phyloP scores from a whole-genome alignment of 2,113 vertebrate genomes.

The Megaleporinus macrocephalus region DNA sequence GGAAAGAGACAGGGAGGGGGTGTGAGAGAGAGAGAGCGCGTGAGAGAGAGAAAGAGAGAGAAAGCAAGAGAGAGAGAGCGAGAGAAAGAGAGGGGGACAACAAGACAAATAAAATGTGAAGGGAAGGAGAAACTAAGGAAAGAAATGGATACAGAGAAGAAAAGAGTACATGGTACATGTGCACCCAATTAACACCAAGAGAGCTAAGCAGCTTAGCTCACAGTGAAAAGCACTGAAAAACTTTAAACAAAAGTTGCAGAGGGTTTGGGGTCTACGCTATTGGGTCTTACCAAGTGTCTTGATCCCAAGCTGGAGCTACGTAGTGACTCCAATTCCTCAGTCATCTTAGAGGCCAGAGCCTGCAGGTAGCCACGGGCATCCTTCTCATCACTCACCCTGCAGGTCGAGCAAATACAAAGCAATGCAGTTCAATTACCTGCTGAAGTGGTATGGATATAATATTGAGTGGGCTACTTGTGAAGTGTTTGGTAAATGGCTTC shows the following conservation, averaged over 20 bases:
- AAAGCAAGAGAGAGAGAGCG: neutral
- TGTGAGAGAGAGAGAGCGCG: neutral
- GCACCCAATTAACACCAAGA: neutral
- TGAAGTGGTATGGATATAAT: neutral
- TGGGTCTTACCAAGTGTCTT: constrained; percentile 84
- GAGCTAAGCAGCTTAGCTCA: neutral
- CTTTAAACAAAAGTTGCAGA: neutral
- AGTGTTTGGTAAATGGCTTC: neutral
- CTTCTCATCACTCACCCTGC: constrained; percentile 97
- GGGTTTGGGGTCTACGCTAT: neutral
- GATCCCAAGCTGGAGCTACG: constrained; percentile 89
- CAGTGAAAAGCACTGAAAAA: no score
- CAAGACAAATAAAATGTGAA: neutral
- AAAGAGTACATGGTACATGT: neutral
- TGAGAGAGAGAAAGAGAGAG: neutral
- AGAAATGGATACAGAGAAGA: no score
- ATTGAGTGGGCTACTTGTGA: neutral
- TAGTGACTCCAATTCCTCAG: constrained; percentile 91
- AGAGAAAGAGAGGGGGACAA: neutral
- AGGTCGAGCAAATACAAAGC: neutral
- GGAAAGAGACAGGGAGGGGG: neutral
- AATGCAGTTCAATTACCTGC: neutral
- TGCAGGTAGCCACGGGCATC: constrained; percentile 97
- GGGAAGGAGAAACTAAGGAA: no score
- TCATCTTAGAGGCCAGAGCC: constrained; percentile 96